Percentiles rank a stretch among this genome's conserved stretches.
Evolutionary conservation across 1,140 invertebrate species (phyloP).

Genomic region (Lamellibrachia luymesi): DNA sequence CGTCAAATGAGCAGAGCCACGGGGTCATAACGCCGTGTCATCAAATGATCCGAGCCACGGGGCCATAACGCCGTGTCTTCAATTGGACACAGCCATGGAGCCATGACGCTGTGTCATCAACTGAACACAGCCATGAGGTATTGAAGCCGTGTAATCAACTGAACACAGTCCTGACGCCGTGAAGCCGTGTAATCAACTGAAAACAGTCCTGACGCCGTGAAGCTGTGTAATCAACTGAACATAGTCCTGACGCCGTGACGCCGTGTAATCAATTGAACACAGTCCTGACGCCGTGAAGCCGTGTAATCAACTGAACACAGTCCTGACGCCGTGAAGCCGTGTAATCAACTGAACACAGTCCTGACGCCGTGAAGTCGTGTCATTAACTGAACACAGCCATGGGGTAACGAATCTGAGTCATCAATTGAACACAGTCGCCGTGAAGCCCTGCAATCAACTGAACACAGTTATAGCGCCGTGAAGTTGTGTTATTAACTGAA

Average conservation of each 20-base stretch:
- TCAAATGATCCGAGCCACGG: too few species aligned
- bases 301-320: neutral
- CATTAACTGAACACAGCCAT: too few species aligned
- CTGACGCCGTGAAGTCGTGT: too few species aligned
- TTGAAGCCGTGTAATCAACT: neutral
- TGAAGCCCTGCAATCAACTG: neutral
- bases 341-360: too few species aligned
- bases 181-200: neutral
- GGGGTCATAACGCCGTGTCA: too few species aligned
- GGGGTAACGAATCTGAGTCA: too few species aligned
- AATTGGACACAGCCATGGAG: neutral
- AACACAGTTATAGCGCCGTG: too few species aligned
- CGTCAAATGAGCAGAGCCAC: too few species aligned
- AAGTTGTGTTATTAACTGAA: neutral
- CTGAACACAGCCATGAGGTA: too few species aligned
- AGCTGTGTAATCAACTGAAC: neutral
- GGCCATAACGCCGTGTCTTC: too few species aligned
- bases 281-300: neutral
- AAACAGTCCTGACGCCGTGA: neutral
- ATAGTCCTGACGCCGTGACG: too few species aligned
- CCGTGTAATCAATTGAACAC: neutral
- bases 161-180: neutral
- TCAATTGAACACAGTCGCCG: neutral
- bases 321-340: too few species aligned
- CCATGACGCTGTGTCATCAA: neutral